Conservation (phyloP, 2,888 invertebrate species). For the Notocelia uddmanniana region DNA sequence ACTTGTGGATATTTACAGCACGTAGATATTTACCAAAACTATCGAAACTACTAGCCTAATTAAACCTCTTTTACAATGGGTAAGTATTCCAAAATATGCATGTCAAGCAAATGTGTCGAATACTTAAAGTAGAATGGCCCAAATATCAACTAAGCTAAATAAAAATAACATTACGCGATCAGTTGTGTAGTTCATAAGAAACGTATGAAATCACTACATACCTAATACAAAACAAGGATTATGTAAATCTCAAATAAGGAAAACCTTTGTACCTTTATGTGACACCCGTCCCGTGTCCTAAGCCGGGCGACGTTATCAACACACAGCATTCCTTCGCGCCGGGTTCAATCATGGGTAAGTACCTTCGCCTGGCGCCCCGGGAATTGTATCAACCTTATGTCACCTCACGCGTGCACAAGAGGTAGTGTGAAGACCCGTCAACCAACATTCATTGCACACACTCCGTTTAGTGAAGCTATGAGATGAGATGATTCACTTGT, state of each 20-base stretch:
- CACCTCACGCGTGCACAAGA: not conserved
- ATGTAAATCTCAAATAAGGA: not conserved
- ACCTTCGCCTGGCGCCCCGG: conserved; percentile 12
- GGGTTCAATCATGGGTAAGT: conserved; percentile 38
- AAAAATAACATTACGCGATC: not conserved
- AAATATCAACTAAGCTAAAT: too few species aligned
- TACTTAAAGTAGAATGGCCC: too few species aligned
- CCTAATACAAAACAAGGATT: not conserved
- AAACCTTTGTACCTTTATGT: not conserved
- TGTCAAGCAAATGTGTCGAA: too few species aligned
- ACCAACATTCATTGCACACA: not conserved
- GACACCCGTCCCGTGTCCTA: not conserved
- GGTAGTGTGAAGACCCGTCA: not conserved
- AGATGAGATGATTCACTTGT: not conserved
- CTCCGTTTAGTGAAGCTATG: not conserved
- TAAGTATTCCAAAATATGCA: too few species aligned
- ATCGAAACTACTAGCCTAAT: too few species aligned
- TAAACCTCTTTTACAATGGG: too few species aligned
- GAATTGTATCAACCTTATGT: conserved; percentile 15
- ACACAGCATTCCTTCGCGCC: conserved; percentile 13
- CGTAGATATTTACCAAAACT: too few species aligned
- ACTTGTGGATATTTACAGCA: too few species aligned
- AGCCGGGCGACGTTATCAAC: conserved; percentile 10
- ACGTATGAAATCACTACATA: not conserved
- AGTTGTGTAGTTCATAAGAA: not conserved